Conservation (phyloP, 2,888 invertebrate species). For the Quadroppia sp. region DNA sequence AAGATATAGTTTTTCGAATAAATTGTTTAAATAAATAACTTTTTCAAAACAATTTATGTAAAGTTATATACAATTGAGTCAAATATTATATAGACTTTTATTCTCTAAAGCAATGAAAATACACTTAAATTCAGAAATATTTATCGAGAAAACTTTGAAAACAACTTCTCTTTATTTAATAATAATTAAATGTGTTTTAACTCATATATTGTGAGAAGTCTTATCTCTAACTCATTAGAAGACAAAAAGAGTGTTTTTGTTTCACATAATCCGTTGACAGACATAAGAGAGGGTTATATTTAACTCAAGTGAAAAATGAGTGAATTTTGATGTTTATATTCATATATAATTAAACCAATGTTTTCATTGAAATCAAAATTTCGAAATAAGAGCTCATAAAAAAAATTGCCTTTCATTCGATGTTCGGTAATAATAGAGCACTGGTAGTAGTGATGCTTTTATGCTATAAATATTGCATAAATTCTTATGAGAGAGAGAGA, state of each 20-base stretch:
- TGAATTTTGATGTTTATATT: conserved; percentile 14
- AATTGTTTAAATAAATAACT: too few species aligned
- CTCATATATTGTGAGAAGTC: background rate
- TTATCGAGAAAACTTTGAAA: background rate
- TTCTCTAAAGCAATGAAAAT: too few species aligned
- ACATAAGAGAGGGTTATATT: background rate
- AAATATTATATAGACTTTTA: too few species aligned
- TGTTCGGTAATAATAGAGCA: too few species aligned
- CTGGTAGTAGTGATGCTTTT: background rate
- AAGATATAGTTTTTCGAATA: too few species aligned
- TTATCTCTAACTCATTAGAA: background rate
- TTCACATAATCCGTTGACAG: conserved; percentile 3
- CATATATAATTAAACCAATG: too few species aligned
- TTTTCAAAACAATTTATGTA: too few species aligned
- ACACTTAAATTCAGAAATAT: too few species aligned
- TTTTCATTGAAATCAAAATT: too few species aligned
- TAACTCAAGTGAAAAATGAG: background rate
- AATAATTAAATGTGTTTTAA: conserved; percentile 4
- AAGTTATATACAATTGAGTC: too few species aligned
- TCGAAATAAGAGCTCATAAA: too few species aligned
- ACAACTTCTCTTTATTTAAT: background rate
- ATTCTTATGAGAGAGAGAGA: background rate
- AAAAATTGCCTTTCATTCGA: too few species aligned
- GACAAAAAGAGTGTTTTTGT: background rate
- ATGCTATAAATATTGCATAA: background rate